phyloP scores from a whole-genome alignment of 2,888 invertebrate species.

The Steinernema carpocapsae region DNA sequence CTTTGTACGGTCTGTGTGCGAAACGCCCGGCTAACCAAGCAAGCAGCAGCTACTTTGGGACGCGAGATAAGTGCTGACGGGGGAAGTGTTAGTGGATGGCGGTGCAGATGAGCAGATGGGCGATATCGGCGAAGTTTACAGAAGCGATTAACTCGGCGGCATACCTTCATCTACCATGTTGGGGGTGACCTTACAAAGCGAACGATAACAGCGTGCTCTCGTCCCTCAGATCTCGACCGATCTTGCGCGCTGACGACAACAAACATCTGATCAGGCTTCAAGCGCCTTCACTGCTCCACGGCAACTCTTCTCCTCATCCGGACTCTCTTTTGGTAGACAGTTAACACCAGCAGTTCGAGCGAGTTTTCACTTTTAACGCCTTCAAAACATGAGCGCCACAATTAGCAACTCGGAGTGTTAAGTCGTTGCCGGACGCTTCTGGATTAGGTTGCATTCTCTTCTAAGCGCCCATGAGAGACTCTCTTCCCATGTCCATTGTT shows the following conservation, averaged over 20 bases:
- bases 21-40: background rate
- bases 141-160: conserved; percentile 35
- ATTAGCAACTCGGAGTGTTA: conserved; percentile 15
- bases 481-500: conserved; percentile 19
- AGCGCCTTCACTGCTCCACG: background rate
- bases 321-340: background rate
- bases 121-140: conserved; percentile 32
- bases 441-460: background rate
- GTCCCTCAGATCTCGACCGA: conserved; percentile 31
- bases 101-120: conserved; percentile 32
- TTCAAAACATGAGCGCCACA: background rate
- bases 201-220: conserved; percentile 33
- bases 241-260: conserved; percentile 28
- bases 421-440: background rate
- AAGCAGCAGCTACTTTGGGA: background rate
- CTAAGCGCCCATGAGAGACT: background rate
- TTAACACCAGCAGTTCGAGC: background rate
- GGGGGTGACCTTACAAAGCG: conserved; percentile 33
- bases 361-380: conserved; percentile 15
- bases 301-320: too few species aligned
- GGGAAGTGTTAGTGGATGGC: conserved; percentile 34
- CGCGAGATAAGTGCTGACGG: conserved; percentile 1
- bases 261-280: background rate
- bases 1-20: background rate
- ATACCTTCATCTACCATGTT: conserved; percentile 34